These are phyloP conservation scores for Noctua comes DNA, from an alignment of 2,888 invertebrate genomes.

Conservation along the genomic window DNA sequence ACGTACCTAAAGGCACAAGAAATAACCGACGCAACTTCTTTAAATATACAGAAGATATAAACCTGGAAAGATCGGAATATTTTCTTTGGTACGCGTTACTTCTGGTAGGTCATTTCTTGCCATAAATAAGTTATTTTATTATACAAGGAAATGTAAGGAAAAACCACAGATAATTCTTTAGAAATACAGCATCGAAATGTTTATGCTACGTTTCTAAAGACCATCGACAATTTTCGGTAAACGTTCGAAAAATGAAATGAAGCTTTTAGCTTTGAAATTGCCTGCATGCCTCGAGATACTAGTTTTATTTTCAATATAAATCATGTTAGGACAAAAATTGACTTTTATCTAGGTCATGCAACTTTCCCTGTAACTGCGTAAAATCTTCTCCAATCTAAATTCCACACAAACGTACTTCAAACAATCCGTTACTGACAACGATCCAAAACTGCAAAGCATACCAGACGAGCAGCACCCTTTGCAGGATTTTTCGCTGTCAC, in stretches of 20 bases:
- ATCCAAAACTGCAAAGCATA: slow-evolving; percentile 9
- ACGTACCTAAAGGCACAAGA: slow-evolving; percentile 24
- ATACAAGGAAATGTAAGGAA: not conserved
- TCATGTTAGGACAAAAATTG: not conserved
- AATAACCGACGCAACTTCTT: slow-evolving; percentile 22
- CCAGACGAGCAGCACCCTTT: not conserved
- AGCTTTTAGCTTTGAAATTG: slow-evolving; percentile 2
- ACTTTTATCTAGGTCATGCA: slow-evolving; percentile 28
- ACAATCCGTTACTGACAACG: not conserved
- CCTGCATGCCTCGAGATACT: slow-evolving; percentile 5
- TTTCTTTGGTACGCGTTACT: not conserved
- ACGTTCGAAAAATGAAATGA: not conserved
- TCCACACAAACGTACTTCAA: not conserved
- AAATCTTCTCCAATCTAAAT: not conserved
- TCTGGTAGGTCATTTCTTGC: not conserved
- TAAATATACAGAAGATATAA: slow-evolving; percentile 38
- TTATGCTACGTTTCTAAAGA: not conserved
- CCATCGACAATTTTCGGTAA: not conserved
- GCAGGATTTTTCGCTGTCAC: slow-evolving; percentile 2
- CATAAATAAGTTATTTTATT: not conserved
- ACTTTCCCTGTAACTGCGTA: not conserved
- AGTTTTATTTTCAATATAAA: slow-evolving; percentile 17
- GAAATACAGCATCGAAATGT: slow-evolving; percentile 14
- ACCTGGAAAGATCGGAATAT: slow-evolving; percentile 27
- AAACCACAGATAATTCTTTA: not conserved